Percentiles rank a stretch among this genome's conserved stretches.
Evolutionary conservation across 1,140 invertebrate genomes (phyloP).

Genomic region (Neocloeon triangulifer): DNA sequence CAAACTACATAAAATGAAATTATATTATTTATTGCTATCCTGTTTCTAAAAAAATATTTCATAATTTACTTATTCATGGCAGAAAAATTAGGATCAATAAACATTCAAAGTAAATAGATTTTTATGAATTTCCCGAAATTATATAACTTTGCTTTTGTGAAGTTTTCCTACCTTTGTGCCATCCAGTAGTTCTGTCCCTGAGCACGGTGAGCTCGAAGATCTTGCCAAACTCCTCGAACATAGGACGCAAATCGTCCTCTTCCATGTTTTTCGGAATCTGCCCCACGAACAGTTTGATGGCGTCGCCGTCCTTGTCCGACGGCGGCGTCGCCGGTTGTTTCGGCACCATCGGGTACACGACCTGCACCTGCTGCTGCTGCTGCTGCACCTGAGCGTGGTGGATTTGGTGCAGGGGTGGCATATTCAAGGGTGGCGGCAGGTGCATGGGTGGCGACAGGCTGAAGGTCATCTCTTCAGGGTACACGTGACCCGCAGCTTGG

Average conservation of each 20-base stretch:
- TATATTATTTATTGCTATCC: no score
- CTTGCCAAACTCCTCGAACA: slow-evolving; percentile 82
- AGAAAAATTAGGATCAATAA: no score
- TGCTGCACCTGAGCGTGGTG: neutral
- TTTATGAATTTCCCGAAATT: no score
- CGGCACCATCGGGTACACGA: neutral
- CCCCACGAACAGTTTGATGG: slow-evolving; percentile 77
- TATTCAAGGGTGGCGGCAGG: neutral
- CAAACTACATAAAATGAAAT: no score
- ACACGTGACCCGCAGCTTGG: no score
- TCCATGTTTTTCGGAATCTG: slow-evolving; percentile 79
- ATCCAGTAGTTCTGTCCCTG: slow-evolving; percentile 79
- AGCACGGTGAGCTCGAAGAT: slow-evolving; percentile 86
- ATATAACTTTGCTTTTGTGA: slow-evolving; percentile 4
- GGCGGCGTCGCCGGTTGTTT: neutral
- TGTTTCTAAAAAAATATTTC: no score
- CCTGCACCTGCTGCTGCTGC: neutral
- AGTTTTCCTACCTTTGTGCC: slow-evolving; percentile 60
- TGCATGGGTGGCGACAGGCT: neutral
- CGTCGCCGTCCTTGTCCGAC: slow-evolving; percentile 24
- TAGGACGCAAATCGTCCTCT: slow-evolving; percentile 67
- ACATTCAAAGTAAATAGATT: no score
- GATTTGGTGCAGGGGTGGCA: neutral
- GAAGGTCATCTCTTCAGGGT: no score
- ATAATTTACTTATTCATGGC: no score